These are phyloP conservation scores for Pongo pygmaeus DNA, from an alignment of 2,113 vertebrate species.

Conservation along the genomic window DNA sequence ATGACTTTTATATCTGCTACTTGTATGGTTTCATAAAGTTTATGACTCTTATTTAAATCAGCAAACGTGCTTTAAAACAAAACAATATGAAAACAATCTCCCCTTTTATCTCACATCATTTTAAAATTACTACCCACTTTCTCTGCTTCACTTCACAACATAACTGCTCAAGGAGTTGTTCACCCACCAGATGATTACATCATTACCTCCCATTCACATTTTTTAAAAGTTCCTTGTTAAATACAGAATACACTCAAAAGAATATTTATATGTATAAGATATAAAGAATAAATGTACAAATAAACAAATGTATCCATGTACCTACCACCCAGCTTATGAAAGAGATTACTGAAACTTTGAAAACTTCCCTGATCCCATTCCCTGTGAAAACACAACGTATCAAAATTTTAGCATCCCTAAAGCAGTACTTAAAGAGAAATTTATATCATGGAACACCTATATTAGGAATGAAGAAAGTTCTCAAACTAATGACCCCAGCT, in stretches of 20 bases:
- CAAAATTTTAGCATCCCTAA: neutral
- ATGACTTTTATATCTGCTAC: neutral
- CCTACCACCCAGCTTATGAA: neutral
- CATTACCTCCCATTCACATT: neutral
- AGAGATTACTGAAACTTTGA: neutral
- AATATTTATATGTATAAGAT: neutral
- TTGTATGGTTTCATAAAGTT: neutral
- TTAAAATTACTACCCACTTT: neutral
- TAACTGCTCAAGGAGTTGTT: neutral
- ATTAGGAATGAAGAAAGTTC: neutral
- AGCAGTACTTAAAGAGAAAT: neutral
- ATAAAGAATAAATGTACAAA: conserved; percentile 51
- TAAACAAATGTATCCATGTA: neutral
- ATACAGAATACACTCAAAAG: neutral
- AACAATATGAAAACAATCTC: neutral
- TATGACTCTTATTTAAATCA: conserved; percentile 10
- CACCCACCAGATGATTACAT: neutral
- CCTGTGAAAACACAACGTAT: neutral
- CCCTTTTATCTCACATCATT: neutral
- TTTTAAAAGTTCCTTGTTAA: conserved; percentile 22
- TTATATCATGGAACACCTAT: neutral
- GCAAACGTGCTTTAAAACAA: conserved; percentile 45
- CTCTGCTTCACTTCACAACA: conserved; percentile 15
- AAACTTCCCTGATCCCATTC: neutral
- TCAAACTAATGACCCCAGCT: neutral